phyloP scores from a whole-genome alignment of 2,113 vertebrate species.

The Mirounga angustirostris region DNA sequence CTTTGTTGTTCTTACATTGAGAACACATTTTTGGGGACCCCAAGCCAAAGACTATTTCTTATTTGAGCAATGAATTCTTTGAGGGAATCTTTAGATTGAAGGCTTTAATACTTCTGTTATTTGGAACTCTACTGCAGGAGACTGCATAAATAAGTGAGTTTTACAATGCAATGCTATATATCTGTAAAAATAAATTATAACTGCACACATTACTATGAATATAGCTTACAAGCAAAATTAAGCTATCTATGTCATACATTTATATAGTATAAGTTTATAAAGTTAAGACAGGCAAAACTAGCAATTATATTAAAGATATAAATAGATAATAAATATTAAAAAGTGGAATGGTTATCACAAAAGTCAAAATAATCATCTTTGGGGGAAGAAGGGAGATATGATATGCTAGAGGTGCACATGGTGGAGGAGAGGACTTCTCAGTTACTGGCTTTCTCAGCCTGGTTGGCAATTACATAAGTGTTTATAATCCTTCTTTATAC shows the following conservation, averaged over 20 bases:
- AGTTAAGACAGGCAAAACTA: not conserved
- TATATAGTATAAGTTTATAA: not conserved
- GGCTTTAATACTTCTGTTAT: not conserved
- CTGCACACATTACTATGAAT: not conserved
- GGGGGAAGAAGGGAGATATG: not conserved
- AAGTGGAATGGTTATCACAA: not conserved
- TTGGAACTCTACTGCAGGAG: not conserved
- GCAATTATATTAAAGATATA: not conserved
- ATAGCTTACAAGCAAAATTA: not conserved
- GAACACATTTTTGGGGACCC: not conserved
- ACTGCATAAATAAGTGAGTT: not conserved
- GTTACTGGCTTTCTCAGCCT: not conserved
- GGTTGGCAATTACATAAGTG: fast-evolving
- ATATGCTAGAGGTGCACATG: not conserved
- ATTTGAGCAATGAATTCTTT: not conserved
- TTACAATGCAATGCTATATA: not conserved
- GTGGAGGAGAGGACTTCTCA: not conserved
- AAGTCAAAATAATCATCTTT: not conserved
- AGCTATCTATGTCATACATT: not conserved
- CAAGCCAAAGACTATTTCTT: not conserved
- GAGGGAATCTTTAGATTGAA: not conserved
- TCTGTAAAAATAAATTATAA: not conserved
- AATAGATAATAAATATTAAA: not conserved
- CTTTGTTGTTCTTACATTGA: not conserved
- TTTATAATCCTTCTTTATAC: not conserved